A percentile compares a stretch with the other conserved stretches of the same genome.
These are phyloP conservation scores for Dryocosmus kuriphilus DNA, from an alignment of 2,888 invertebrate genomes.

Conservation along the genomic window DNA sequence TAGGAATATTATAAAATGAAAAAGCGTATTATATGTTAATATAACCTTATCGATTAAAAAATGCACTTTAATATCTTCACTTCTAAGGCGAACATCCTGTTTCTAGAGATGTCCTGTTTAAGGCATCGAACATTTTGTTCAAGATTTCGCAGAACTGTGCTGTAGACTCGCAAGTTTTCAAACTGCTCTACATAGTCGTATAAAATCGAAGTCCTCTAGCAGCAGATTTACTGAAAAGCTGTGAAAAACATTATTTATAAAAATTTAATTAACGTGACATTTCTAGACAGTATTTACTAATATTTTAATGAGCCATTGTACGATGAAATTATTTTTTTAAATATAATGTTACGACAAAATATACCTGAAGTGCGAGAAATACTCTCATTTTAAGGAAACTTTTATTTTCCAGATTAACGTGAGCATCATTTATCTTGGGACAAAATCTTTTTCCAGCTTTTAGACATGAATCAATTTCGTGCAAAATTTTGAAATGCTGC, in stretches of 20 bases:
- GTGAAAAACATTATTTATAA: not conserved
- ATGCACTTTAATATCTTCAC: not conserved
- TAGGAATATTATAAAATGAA: slow-evolving; percentile 14
- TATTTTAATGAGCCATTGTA: not conserved
- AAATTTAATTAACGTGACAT: not conserved
- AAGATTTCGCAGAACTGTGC: slow-evolving; percentile 40
- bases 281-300: not conserved
- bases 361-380: slow-evolving; percentile 16
- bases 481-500: not conserved
- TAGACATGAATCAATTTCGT: not conserved
- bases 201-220: slow-evolving; percentile 34
- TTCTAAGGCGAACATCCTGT: not conserved
- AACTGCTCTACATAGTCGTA: not conserved
- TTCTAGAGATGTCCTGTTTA: slow-evolving; percentile 22
- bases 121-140: slow-evolving; percentile 35
- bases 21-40: not conserved
- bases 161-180: slow-evolving; percentile 30
- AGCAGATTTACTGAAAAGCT: slow-evolving; percentile 43
- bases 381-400: slow-evolving; percentile 8
- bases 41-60: not conserved
- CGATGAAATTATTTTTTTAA: not conserved
- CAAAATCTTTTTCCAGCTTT: not conserved
- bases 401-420: slow-evolving; percentile 1
- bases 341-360: too few species aligned
- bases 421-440: not conserved